Conservation (phyloP, 1,140 invertebrate species). For the Bradysia coprophila region DNA sequence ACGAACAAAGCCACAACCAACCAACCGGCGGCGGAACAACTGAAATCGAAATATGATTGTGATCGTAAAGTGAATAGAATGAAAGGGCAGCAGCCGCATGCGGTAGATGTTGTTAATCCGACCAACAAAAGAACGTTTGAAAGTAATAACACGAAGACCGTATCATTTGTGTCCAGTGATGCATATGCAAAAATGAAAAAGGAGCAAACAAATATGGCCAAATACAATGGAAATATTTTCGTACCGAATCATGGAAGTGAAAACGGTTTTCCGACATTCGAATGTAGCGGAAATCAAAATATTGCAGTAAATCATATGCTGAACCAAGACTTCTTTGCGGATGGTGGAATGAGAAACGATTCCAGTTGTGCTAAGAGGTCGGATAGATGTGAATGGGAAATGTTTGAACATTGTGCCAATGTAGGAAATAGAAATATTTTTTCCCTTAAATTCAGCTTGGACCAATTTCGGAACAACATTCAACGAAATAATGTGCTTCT, state of each 20-base stretch:
- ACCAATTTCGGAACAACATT: too few relatives aligned
- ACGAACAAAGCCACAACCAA: not conserved
- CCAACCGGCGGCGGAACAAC: not conserved
- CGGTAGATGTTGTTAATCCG: not conserved
- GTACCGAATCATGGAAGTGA: not conserved
- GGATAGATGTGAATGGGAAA: too few relatives aligned
- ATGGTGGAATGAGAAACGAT: too few relatives aligned
- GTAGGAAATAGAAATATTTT: too few relatives aligned
- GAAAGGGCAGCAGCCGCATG: not conserved
- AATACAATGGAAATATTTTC: not conserved
- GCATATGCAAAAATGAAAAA: not conserved
- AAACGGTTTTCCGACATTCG: not conserved
- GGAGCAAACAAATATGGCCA: too few relatives aligned
- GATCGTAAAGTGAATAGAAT: not conserved
- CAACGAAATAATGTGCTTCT: too few relatives aligned
- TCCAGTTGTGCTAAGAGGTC: too few relatives aligned
- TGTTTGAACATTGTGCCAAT: too few relatives aligned
- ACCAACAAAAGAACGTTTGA: not conserved
- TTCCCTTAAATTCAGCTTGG: too few relatives aligned
- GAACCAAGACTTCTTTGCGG: too few relatives aligned
- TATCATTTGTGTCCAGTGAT: not conserved
- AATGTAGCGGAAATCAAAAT: not conserved
- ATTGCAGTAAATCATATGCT: not conserved
- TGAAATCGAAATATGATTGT: not conserved
- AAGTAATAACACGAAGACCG: not conserved